Conservation (phyloP, 64 coral and sea anemone genomes). For the Pocillopora verrucosa region DNA sequence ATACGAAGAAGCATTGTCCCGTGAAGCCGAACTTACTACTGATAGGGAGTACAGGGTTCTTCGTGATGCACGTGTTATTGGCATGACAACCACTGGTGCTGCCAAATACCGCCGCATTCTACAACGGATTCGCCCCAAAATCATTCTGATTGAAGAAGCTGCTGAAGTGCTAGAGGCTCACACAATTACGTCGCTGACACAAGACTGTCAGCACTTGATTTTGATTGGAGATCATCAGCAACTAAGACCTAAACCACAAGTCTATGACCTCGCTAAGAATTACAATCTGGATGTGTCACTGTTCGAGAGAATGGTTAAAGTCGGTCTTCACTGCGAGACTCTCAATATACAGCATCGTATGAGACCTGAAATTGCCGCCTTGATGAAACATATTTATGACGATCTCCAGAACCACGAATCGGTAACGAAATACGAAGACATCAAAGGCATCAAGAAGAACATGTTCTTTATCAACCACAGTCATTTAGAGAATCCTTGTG, state of each 20-base stretch:
- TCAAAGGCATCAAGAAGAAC: conserved; percentile 77
- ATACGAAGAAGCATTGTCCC: background rate
- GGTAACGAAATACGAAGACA: conserved; percentile 68
- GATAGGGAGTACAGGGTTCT: conserved; percentile 48
- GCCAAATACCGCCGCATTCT: conserved; percentile 58
- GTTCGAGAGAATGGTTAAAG: conserved; percentile 83
- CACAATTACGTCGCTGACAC: conserved; percentile 61
- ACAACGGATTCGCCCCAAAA: conserved; percentile 60
- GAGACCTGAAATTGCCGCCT: conserved; percentile 77
- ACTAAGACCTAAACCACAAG: conserved; percentile 72
- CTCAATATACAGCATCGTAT: conserved; percentile 91
- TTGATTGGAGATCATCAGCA: conserved; percentile 91
- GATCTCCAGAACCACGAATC: conserved; percentile 61
- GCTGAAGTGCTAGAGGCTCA: conserved; percentile 87
- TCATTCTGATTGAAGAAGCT: no score
- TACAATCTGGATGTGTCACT: conserved; percentile 86
- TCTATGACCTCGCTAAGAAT: conserved; percentile 61
- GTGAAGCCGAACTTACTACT: background rate
- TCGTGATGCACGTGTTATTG: conserved; percentile 41
- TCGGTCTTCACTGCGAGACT: conserved; percentile 55
- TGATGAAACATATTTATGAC: conserved; percentile 82
- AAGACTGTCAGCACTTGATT: conserved; percentile 79
- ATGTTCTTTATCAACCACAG: conserved; percentile 84
- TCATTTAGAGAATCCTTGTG: conserved; percentile 51
- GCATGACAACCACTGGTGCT: conserved; percentile 85